These are phyloP conservation scores for Acestrorhynchus altus DNA, from an alignment of 2,797 vertebrate genomes.

Conservation along the genomic window DNA sequence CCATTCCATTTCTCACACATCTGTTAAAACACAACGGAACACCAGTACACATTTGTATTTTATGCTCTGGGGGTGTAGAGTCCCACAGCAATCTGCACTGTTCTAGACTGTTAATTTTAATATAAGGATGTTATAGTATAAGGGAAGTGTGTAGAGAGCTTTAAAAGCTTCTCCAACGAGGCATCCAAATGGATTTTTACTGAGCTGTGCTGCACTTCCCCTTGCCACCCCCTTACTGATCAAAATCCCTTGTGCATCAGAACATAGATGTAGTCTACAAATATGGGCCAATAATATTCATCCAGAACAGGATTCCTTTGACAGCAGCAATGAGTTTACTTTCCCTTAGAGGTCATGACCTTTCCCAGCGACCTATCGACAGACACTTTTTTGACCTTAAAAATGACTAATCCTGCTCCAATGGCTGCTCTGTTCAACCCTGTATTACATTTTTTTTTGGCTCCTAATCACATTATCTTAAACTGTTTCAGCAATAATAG, in stretches of 20 bases:
- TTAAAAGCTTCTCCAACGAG: constrained; percentile 45
- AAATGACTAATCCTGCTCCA: not conserved
- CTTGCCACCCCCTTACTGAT: not conserved
- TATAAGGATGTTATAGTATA: constrained; percentile 33
- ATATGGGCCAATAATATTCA: not conserved
- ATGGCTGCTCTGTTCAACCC: not conserved
- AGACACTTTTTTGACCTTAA: not conserved
- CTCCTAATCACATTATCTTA: too few relatives aligned
- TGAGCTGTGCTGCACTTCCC: not conserved
- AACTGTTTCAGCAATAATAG: too few relatives aligned
- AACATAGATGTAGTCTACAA: not conserved
- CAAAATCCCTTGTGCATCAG: not conserved
- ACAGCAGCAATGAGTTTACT: not conserved
- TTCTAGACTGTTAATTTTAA: constrained; percentile 56
- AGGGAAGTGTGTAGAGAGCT: constrained; percentile 30
- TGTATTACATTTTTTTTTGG: not conserved
- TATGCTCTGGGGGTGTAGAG: constrained; percentile 27
- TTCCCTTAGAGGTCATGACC: constrained; percentile 5
- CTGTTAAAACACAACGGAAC: constrained; percentile 22
- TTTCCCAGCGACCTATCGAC: not conserved
- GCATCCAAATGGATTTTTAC: constrained; percentile 42
- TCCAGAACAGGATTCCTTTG: not conserved
- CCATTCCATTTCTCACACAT: not conserved
- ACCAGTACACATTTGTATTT: constrained; percentile 20
- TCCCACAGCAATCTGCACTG: constrained; percentile 26